These are phyloP conservation scores for Corythoichthys intestinalis DNA, from an alignment of 2,113 vertebrate species.

Conservation along the genomic window DNA sequence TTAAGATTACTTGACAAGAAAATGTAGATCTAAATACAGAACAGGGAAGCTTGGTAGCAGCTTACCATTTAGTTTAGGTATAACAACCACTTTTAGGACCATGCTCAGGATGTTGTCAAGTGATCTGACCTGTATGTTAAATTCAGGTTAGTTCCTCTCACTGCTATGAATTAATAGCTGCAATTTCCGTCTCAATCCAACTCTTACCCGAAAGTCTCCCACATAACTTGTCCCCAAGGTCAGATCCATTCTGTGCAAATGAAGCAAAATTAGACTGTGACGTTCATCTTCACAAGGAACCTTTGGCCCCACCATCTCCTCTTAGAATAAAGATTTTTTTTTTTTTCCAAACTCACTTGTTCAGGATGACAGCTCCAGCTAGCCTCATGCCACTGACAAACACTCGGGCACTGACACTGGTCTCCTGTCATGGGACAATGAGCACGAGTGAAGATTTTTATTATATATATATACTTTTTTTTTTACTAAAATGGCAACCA, in stretches of 20 bases:
- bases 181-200: background rate
- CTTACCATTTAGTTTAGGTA: conserved; percentile 69
- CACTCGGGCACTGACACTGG: conserved; percentile 55
- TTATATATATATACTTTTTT: background rate
- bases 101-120: conserved; percentile 52
- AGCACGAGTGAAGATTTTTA: background rate
- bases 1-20: background rate
- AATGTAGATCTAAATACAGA: background rate
- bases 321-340: background rate
- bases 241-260: conserved; percentile 62
- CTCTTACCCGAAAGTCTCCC: conserved; percentile 68
- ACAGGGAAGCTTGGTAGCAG: background rate
- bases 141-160: background rate
- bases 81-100: conserved; percentile 57
- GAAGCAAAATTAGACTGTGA: conserved; percentile 26
- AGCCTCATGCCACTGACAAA: conserved; percentile 53
- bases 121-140: conserved; percentile 50
- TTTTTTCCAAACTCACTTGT: conserved; percentile 59
- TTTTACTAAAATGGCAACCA: background rate
- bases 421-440: conserved; percentile 39
- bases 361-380: conserved; percentile 58
- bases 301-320: conserved; percentile 12
- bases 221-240: conserved; percentile 63
- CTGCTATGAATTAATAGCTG: background rate
- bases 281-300: conserved; percentile 17